Conservation (phyloP, 2,888 invertebrate species). For the Campoplex capitator region DNA sequence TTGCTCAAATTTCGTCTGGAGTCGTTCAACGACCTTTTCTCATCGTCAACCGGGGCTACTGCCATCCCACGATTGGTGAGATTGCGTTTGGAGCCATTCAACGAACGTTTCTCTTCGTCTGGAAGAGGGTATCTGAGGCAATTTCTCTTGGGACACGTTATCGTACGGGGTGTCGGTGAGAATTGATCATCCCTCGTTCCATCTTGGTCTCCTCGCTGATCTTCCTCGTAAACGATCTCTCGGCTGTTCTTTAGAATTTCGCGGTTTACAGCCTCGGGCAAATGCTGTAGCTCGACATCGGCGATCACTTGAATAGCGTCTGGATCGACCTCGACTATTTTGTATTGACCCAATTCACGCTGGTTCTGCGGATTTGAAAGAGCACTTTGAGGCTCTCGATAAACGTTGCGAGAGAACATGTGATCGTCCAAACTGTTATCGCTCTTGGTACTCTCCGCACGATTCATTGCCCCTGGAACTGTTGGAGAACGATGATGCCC, state of each 20-base stretch:
- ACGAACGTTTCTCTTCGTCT: constrained; percentile 76
- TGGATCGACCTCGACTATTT: constrained; percentile 74
- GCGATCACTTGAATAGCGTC: constrained; percentile 78
- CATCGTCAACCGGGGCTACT: constrained; percentile 69
- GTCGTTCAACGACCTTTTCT: constrained; percentile 73
- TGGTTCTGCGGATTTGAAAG: constrained; percentile 63
- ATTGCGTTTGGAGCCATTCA: constrained; percentile 74
- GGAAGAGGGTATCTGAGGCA: constrained; percentile 53
- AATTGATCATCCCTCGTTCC: constrained; percentile 67
- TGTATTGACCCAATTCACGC: constrained; percentile 70
- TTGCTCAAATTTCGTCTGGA: constrained; percentile 70
- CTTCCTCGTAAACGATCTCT: constrained; percentile 77
- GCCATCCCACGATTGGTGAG: constrained; percentile 46
- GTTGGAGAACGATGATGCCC: constrained; percentile 64
- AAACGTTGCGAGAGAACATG: constrained; percentile 63
- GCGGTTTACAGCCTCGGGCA: constrained; percentile 78
- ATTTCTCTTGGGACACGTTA: constrained; percentile 48
- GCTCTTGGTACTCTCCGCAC: constrained; percentile 74
- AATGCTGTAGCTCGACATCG: constrained; percentile 75
- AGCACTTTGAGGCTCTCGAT: constrained; percentile 68
- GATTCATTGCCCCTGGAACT: constrained; percentile 61
- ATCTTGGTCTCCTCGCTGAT: constrained; percentile 67
- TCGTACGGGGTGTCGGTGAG: constrained; percentile 41
- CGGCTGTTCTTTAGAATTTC: constrained; percentile 79
- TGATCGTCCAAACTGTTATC: constrained; percentile 77